These are phyloP conservation scores for Babyrousa celebensis DNA, from an alignment of 2,797 vertebrate genomes.

Conservation along the genomic window DNA sequence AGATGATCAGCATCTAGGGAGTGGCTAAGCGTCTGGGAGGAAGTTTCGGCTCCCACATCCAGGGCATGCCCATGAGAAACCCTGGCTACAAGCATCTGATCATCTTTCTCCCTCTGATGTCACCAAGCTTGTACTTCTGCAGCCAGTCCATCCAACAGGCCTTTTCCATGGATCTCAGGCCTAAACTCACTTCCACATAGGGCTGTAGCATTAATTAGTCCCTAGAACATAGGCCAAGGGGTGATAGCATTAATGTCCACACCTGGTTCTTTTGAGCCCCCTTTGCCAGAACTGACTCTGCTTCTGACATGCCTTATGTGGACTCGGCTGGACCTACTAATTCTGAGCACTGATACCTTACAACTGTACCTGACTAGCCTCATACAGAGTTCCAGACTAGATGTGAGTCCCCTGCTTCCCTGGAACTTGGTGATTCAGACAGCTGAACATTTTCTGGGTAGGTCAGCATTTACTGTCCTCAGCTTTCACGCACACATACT, in stretches of 20 bases:
- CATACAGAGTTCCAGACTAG: not conserved
- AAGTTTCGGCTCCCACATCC: not conserved
- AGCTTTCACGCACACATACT: not conserved
- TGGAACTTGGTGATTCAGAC: not conserved
- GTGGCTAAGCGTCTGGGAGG: not conserved
- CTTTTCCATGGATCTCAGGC: not conserved
- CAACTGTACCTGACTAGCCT: not conserved
- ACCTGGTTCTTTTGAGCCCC: not conserved
- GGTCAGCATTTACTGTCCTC: not conserved
- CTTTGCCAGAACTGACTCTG: constrained; percentile 27
- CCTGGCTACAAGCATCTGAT: not conserved
- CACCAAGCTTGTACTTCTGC: not conserved
- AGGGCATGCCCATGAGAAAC: not conserved
- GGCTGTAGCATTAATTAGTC: not conserved
- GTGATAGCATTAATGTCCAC: not conserved
- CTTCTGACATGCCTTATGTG: not conserved
- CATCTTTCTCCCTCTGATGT: not conserved
- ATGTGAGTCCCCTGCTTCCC: not conserved
- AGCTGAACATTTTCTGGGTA: not conserved
- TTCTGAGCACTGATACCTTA: not conserved
- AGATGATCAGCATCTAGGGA: not conserved
- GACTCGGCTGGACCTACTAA: not conserved
- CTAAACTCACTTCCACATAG: not conserved
- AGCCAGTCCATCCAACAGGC: not conserved
- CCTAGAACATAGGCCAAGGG: not conserved